Evolutionary conservation across 2,888 invertebrate genomes (phyloP), one percentile per base, ranked within the genome.

Genomic region (Melolontha melolontha): DNA sequence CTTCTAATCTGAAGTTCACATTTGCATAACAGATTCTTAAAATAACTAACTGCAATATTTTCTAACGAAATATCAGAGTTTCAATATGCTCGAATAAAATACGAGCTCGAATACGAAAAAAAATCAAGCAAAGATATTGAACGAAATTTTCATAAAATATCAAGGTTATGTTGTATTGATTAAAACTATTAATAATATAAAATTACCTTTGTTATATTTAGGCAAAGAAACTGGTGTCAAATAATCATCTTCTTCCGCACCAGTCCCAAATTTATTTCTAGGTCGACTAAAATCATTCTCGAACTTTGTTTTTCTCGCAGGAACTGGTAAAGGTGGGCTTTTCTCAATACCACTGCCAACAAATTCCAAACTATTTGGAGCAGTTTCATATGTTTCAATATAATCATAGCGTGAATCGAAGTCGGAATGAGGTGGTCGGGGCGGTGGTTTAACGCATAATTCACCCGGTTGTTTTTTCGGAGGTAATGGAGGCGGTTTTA

Each of bases 401-500:
- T 87, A 86, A 77, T 88, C 86, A 75, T 88, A 88, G 51, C 86
- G 85, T 16, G 84, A 82, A 51, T 85, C 84, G 44, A 62, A 47
- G 16, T 86, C 87, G 1, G 85, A 86, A 73, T 88, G 86, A 0
- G 89, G 89, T 0, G 90, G 91, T 55, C 87, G 80, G 0, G 89
- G 87, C 0, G 90, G 90, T n/a, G 90, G 90, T 50, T 91, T 89
- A 22, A 86, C 83, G 0, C 84, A 81, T 52, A 87, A 83, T 71
- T 88, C 87, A 59, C 84, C 86, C 49, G 85, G 84, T 74, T 89
- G 88, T 73, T 91, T 91, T 78, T 91, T 92, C 11, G 92, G 92
- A 16, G 92, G 87, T 79, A 92, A 82, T 2, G 92, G 92, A 1
- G 92, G 92, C 2, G 92, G 92, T 77, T 91, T 90, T 5, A 88